Evolutionary conservation across 2,797 vertebrate species (phyloP).

Genomic region (Enteromius mattozi): DNA sequence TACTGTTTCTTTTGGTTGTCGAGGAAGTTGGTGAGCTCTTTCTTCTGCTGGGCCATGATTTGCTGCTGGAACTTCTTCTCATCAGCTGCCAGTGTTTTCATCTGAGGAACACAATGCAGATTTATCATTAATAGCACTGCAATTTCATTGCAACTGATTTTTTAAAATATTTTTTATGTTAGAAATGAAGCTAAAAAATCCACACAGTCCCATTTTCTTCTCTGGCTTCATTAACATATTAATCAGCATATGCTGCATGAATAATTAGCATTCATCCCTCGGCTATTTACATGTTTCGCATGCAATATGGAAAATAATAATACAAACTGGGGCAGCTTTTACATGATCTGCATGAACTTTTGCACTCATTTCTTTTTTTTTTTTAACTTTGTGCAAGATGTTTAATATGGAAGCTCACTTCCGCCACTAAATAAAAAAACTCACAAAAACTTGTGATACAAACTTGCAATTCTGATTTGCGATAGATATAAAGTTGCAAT

Average conservation of each 20-base stretch:
- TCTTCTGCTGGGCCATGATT: slow-evolving; percentile 98
- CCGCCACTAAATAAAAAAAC: too few relatives aligned
- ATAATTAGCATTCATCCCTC: slow-evolving; percentile 30
- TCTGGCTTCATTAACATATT: slow-evolving; percentile 36
- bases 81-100: slow-evolving; percentile 91
- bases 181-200: background rate
- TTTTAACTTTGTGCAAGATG: background rate
- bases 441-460: too few relatives aligned
- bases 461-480: too few relatives aligned
- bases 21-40: slow-evolving; percentile 97
- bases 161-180: background rate
- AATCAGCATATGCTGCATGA: slow-evolving; percentile 44
- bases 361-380: background rate
- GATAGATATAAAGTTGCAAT: too few relatives aligned
- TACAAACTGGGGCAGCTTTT: slow-evolving; percentile 9
- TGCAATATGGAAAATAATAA: slow-evolving; percentile 27
- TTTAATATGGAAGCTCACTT: too few relatives aligned
- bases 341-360: slow-evolving; percentile 6
- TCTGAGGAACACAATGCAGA: slow-evolving; percentile 73
- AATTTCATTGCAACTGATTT: background rate
- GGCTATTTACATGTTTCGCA: slow-evolving; percentile 33
- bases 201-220: slow-evolving; percentile 7
- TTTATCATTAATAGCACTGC: background rate
- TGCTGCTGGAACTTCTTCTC: slow-evolving; percentile 99
- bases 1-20: slow-evolving; percentile 99